Percentiles rank a stretch among this genome's conserved stretches.
Conservation (phyloP, 1,140 invertebrate genomes). For the Polypedilum pembai region DNA sequence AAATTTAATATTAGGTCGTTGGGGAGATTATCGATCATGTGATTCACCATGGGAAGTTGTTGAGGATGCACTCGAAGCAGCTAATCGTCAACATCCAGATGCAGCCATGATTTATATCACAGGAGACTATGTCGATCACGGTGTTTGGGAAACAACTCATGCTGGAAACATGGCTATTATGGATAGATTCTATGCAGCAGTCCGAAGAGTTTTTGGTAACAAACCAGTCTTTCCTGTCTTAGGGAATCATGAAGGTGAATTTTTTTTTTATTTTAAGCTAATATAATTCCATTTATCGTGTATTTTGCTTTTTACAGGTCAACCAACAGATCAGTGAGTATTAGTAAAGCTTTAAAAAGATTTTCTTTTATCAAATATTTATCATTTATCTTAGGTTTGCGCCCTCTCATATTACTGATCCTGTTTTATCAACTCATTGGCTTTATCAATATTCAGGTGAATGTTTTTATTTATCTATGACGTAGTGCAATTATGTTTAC, state of each 20-base stretch:
- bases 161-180: slow-evolving; percentile 57
- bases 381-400: not conserved
- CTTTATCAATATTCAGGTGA: slow-evolving; percentile 53
- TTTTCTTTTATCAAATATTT: slow-evolving; percentile 28
- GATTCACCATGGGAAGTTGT: slow-evolving; percentile 62
- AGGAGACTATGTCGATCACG: slow-evolving; percentile 76
- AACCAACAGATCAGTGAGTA: slow-evolving; percentile 14
- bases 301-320: not conserved
- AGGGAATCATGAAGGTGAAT: slow-evolving; percentile 71
- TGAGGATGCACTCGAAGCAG: slow-evolving; percentile 51
- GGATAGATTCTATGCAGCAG: slow-evolving; percentile 47
- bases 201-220: slow-evolving; percentile 55
- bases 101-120: slow-evolving; percentile 70
- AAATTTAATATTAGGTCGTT: slow-evolving; percentile 42
- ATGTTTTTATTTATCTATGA: not conserved
- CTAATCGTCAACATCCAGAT: slow-evolving; percentile 45
- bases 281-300: not conserved
- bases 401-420: not conserved
- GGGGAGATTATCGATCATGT: slow-evolving; percentile 69
- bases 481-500: too few relatives aligned
- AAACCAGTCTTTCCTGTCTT: slow-evolving; percentile 63
- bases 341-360: slow-evolving; percentile 25
- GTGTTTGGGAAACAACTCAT: slow-evolving; percentile 69
- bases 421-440: slow-evolving; percentile 44
- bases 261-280: not conserved